These are phyloP conservation scores for Tragelaphus eurycerus DNA, from an alignment of 2,797 vertebrate genomes.

Conservation along the genomic window DNA sequence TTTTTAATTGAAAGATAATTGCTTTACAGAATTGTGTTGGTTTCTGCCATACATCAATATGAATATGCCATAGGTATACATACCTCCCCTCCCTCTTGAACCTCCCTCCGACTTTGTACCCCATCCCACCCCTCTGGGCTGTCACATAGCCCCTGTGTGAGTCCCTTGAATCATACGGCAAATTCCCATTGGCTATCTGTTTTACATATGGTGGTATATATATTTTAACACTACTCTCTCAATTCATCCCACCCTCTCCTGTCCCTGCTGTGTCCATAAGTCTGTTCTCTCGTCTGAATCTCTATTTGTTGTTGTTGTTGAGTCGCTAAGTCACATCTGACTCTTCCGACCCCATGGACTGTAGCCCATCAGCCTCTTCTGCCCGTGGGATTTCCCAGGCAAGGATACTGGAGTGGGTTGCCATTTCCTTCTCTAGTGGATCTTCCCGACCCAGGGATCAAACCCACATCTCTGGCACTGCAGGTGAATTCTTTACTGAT, in stretches of 20 bases:
- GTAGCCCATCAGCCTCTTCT: neutral
- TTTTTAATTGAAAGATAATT: neutral
- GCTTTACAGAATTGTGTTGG: neutral
- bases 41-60: neutral
- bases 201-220: neutral
- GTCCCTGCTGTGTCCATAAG: neutral
- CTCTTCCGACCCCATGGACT: neutral
- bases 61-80: neutral
- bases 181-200: neutral
- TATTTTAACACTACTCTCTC: neutral
- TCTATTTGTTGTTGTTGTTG: neutral
- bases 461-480: neutral
- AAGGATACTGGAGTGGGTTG: neutral
- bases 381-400: neutral
- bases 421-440: neutral
- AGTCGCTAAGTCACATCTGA: neutral
- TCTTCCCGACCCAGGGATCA: neutral
- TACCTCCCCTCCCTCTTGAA: neutral
- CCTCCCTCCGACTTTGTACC: neutral
- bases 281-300: neutral
- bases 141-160: neutral
- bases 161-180: neutral
- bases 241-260: neutral
- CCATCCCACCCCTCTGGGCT: neutral
- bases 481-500: neutral